Percentiles rank a stretch among this genome's conserved stretches.
phyloP scores from a whole-genome alignment of 2,113 vertebrate species.

The Sialia sialis region DNA sequence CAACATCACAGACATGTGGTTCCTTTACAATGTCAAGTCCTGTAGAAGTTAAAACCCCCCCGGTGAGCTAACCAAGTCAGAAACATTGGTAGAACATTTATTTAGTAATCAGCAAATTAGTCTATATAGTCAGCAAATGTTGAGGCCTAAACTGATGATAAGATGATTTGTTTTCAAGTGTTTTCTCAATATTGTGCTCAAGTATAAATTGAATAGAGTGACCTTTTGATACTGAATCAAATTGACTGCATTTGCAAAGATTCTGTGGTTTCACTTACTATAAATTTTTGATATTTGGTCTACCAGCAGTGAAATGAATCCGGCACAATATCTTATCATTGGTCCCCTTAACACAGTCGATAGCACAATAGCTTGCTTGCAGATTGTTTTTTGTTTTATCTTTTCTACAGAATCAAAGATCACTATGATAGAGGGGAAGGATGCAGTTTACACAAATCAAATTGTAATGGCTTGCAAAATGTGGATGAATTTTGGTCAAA shows the following conservation, averaged over 20 bases:
- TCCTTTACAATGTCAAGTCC: constrained; percentile 62
- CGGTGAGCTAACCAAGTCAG: not conserved
- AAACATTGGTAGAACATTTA: constrained; percentile 77
- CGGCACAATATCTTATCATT: constrained; percentile 46
- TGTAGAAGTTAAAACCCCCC: not conserved
- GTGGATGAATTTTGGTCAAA: constrained; percentile 40
- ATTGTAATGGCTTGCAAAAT: constrained; percentile 43
- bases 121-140: constrained; percentile 75
- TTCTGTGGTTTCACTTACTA: constrained; percentile 84
- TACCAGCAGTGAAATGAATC: constrained; percentile 20
- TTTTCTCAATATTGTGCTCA: constrained; percentile 77
- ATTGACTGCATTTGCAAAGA: constrained; percentile 86
- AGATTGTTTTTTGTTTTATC: not conserved
- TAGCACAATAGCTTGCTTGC: not conserved
- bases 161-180: constrained; percentile 85
- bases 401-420: constrained; percentile 55
- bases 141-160: constrained; percentile 76
- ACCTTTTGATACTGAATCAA: constrained; percentile 86
- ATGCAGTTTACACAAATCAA: constrained; percentile 42
- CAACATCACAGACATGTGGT: not conserved
- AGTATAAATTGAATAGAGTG: constrained; percentile 86
- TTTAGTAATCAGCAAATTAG: constrained; percentile 87
- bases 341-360: constrained; percentile 25
- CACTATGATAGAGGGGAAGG: constrained; percentile 34
- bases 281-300: constrained; percentile 77